Percentiles rank a stretch among this genome's conserved stretches.
Evolutionary conservation across 2,888 invertebrate species (phyloP).

Genomic region (Plebejus melissa): DNA sequence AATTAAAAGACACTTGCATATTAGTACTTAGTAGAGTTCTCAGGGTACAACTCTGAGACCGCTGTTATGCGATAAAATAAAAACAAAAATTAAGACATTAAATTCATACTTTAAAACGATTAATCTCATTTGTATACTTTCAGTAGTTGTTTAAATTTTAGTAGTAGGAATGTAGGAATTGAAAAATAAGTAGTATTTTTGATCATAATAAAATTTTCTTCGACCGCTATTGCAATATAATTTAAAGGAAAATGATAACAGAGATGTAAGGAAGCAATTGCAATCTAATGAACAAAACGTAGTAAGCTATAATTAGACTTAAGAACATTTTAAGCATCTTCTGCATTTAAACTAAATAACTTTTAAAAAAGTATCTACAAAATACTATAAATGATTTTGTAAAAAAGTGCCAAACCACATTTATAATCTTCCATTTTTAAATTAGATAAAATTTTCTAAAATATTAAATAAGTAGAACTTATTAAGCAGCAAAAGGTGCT

Average conservation of each 20-base stretch:
- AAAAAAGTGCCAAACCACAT: slow-evolving; percentile 17
- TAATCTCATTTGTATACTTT: not conserved
- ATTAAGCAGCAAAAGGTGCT: not conserved
- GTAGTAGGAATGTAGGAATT: not conserved
- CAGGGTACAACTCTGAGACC: not conserved
- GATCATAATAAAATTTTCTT: not conserved
- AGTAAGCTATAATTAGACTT: not conserved
- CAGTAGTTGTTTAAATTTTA: not conserved
- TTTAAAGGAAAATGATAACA: not conserved
- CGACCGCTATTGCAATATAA: not conserved
- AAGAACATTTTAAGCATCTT: not conserved
- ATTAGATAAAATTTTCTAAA: not conserved
- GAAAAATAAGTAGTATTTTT: not conserved
- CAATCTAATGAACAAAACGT: not conserved
- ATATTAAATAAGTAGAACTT: not conserved
- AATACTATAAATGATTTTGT: not conserved
- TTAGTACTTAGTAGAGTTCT: not conserved
- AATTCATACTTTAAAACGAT: not conserved
- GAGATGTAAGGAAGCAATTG: not conserved
- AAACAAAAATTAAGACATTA: not conserved
- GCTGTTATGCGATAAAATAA: not conserved
- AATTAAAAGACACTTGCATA: not conserved
- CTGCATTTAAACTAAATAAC: not conserved
- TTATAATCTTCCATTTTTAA: slow-evolving; percentile 22
- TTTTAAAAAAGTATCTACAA: not conserved